A percentile compares a stretch with the other conserved stretches of the same genome.
phyloP scores from a whole-genome alignment of 1,140 invertebrate species.

The Frieseomelitta varia region DNA sequence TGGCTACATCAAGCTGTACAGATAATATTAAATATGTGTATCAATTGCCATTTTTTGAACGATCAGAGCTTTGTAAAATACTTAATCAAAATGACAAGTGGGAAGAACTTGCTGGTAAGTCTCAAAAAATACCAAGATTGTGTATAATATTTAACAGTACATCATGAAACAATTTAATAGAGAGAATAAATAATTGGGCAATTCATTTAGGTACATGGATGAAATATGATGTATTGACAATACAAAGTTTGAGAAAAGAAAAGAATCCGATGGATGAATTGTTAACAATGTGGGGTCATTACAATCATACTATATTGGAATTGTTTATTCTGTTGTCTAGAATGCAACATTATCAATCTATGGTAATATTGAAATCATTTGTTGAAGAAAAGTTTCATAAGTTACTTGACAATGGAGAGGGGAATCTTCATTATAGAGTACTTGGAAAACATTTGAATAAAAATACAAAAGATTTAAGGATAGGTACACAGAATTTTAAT shows the following conservation, averaged over 20 bases:
- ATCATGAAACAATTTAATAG: no score
- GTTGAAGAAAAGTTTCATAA: conserved; percentile 84
- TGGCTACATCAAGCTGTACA: conserved; percentile 10
- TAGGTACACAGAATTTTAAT: conserved; percentile 75
- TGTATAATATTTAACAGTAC: neutral
- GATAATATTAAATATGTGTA: conserved; percentile 84
- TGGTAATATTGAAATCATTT: conserved; percentile 86
- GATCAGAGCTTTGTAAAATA: conserved; percentile 87
- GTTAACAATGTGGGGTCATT: conserved; percentile 89
- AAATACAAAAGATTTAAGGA: conserved; percentile 73
- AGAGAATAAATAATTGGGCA: neutral
- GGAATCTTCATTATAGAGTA: conserved; percentile 70
- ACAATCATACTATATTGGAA: conserved; percentile 90
- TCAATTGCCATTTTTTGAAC: conserved; percentile 87
- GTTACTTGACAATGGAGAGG: conserved; percentile 82
- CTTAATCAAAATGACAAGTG: conserved; percentile 90
- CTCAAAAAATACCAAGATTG: neutral
- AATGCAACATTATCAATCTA: conserved; percentile 89
- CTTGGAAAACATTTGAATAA: conserved; percentile 46
- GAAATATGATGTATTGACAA: conserved; percentile 79
- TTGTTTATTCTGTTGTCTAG: conserved; percentile 87
- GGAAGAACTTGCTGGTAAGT: conserved; percentile 87
- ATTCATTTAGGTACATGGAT: conserved; percentile 80
- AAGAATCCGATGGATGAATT: conserved; percentile 89
- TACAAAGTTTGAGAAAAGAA: conserved; percentile 83